Evolutionary conservation across 35 echinoderm and acorn worm genomes (phyloP).

Genomic region (Holothuria glaberrima): DNA sequence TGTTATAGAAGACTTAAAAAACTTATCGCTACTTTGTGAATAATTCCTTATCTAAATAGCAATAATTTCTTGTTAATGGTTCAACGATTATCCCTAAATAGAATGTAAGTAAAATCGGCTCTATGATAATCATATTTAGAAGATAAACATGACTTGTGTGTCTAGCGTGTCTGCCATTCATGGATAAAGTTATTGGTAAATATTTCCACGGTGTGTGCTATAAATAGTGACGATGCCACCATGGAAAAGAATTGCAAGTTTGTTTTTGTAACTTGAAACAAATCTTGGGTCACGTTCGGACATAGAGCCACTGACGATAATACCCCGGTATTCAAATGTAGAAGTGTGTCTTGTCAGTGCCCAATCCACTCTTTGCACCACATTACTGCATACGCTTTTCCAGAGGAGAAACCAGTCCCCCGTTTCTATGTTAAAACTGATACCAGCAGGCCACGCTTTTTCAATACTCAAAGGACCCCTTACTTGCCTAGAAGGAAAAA

Average conservation of each 20-base stretch:
- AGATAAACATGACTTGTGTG: no score
- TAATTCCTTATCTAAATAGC: no score
- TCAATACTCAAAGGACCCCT: background rate
- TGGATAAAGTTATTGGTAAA: no score
- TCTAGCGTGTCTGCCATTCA: no score
- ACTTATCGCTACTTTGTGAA: no score
- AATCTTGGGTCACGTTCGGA: slow-evolving; percentile 11
- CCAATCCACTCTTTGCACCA: slow-evolving; percentile 7
- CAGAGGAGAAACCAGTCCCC: slow-evolving; percentile 32
- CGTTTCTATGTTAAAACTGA: slow-evolving; percentile 1
- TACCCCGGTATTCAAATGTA: slow-evolving; percentile 23
- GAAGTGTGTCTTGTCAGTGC: background rate
- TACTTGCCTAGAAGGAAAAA: slow-evolving; percentile 15
- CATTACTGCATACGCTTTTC: slow-evolving; percentile 33
- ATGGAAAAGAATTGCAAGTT: slow-evolving; percentile 31
- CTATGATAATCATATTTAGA: no score
- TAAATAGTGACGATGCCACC: background rate
- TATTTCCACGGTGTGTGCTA: no score
- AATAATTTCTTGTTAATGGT: no score
- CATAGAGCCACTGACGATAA: slow-evolving; percentile 20
- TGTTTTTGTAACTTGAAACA: background rate
- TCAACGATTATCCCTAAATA: no score
- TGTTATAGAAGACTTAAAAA: no score
- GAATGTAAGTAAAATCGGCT: no score
- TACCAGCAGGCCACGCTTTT: slow-evolving; percentile 34